A percentile compares a stretch with the other conserved stretches of the same genome.
phyloP scores from a whole-genome alignment of 2,113 vertebrate species.

The Acanthisitta chloris region DNA sequence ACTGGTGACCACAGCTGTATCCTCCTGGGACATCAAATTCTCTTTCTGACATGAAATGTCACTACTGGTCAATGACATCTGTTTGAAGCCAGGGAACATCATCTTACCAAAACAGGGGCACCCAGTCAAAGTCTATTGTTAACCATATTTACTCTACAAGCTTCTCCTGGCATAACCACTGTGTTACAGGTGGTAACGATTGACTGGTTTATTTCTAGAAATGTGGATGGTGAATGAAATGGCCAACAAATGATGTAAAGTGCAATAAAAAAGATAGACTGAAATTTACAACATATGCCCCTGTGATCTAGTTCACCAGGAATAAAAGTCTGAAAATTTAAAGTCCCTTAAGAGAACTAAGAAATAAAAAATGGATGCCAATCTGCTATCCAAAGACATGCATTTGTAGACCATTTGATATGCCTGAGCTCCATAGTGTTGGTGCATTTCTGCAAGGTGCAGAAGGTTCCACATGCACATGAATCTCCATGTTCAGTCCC shows the following conservation, averaged over 20 bases:
- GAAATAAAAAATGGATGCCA: not conserved
- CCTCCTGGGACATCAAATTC: not conserved
- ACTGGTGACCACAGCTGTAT: not conserved
- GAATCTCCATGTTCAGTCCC: not conserved
- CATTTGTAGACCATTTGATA: not conserved
- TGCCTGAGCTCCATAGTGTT: not conserved
- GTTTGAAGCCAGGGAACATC: not conserved
- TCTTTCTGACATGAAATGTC: not conserved
- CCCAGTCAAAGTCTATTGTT: not conserved
- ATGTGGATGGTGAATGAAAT: rapidly evolving
- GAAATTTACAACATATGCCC: not conserved
- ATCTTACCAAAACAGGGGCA: not conserved
- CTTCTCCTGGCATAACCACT: not conserved
- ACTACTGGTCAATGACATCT: not conserved
- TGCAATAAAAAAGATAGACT: not conserved
- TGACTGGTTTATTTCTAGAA: not conserved
- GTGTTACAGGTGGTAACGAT: not conserved
- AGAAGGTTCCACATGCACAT: not conserved
- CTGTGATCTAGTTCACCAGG: not conserved
- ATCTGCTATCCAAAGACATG: not conserved
- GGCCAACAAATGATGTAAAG: not conserved
- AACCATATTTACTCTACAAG: not conserved
- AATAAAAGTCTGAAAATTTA: not conserved
- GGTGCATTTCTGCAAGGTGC: not conserved
- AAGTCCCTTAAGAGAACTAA: not conserved